Percentiles rank a stretch among this genome's conserved stretches.
Evolutionary conservation across 2,888 invertebrate genomes (phyloP).

Genomic region (Ectemnius lituratus): DNA sequence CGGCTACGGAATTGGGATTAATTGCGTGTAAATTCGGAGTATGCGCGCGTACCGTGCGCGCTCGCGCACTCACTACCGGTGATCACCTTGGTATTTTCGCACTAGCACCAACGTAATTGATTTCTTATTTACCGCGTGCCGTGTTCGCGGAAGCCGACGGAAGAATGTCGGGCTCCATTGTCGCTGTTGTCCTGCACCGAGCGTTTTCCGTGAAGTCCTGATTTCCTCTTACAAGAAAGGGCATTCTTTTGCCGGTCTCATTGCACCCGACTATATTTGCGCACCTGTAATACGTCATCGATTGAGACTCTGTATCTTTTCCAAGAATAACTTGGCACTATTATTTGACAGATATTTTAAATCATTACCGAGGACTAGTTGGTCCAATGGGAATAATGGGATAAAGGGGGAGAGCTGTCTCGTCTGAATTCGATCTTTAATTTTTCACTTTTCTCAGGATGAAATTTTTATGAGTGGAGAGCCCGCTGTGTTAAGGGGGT

Average conservation of each 20-base stretch:
- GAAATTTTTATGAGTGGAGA: too few relatives aligned
- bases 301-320: background rate
- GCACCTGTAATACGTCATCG: background rate
- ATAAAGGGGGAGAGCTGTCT: background rate
- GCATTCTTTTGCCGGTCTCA: background rate
- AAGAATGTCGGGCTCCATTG: conserved; percentile 7
- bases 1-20: conserved; percentile 25
- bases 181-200: background rate
- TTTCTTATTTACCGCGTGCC: conserved; percentile 51
- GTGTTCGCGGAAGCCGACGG: conserved; percentile 36
- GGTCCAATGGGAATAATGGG: too few relatives aligned
- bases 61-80: background rate
- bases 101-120: conserved; percentile 48
- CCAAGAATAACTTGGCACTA: background rate
- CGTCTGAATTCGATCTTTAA: too few relatives aligned
- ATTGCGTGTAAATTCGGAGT: conserved; percentile 57
- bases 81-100: conserved; percentile 49
- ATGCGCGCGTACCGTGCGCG: conserved; percentile 31
- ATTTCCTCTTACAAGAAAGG: background rate
- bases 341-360: too few relatives aligned
- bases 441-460: too few relatives aligned
- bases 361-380: too few relatives aligned
- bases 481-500: background rate
- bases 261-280: background rate
- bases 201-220: background rate